Base-by-base conservation (phyloP, 2,113 vertebrate genomes). In the Callaeas wilsoni region DNA sequence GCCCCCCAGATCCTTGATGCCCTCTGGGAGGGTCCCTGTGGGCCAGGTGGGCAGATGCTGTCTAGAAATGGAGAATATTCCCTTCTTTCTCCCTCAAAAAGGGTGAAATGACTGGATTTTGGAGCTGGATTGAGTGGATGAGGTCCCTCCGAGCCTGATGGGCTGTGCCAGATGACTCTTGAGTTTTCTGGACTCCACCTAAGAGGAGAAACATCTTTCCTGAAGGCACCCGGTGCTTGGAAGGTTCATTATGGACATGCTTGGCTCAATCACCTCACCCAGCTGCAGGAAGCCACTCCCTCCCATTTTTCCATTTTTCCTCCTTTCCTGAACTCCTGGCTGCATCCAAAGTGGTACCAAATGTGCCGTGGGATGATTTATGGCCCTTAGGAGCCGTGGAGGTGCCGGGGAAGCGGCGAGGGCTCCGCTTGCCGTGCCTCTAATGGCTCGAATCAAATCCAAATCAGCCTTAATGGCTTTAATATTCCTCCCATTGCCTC, bases 361-460 rank as follows among this genome's bases (percentile, higher is more conserved):
- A 62, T 4, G 57, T 76, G 64, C 80, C 39, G 0, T 1, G 67
- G 87, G 88, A 15, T 86, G 96, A 93, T 90, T 90, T 88, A 50
- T 52, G 83, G 87, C 3, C 26, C 93, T 71, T 7, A 19, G 89
- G 76, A 94, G 88, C 79, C 17, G 33, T 2, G 46, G 84, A 82
- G 94, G 81, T 62, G 87, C 87, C 50, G 1, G 71, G 89, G 91
- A 92, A 86, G 90, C 84, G 10, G 12, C 13, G 0, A 41, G 19
- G 19, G 23, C 73, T 59, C 46, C 29, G 25, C 93, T 93, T 12
- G 67, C 92, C 2, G 10, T 63, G 44, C 75, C 89, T 7, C 82
- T 95, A 89, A 96, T 94, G 90, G 83, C 89, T 74, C 91, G 35
- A 88, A 94, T 90, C 85, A 92, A 90, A 89, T 62, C 90, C 92